Evolutionary conservation across 2,888 invertebrate genomes (phyloP).

Genomic region (Drosophila peninsularis): DNA sequence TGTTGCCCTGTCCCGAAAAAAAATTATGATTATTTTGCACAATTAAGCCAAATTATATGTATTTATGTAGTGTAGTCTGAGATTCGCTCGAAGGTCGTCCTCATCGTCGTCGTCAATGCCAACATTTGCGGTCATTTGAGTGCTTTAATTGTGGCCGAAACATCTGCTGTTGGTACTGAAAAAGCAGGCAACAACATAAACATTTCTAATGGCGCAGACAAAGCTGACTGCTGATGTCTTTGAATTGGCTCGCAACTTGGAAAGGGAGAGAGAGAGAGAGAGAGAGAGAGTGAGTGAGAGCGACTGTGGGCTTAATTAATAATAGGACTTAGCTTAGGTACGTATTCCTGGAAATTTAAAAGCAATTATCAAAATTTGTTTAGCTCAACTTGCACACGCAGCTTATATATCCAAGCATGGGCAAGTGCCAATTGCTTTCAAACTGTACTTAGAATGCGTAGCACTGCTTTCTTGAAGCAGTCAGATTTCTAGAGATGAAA

Average conservation of each 20-base stretch:
- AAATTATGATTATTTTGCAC: slow-evolving; percentile 73
- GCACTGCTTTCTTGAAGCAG: background rate
- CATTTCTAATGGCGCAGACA: slow-evolving; percentile 41
- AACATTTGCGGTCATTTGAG: slow-evolving; percentile 49
- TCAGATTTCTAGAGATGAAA: background rate
- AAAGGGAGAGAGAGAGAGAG: background rate
- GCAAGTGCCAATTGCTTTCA: no score
- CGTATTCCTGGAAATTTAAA: background rate
- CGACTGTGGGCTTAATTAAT: no score
- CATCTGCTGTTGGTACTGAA: slow-evolving; percentile 46
- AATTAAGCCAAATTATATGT: slow-evolving; percentile 73
- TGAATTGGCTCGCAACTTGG: slow-evolving; percentile 3
- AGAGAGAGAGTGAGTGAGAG: background rate
- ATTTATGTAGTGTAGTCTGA: slow-evolving; percentile 63
- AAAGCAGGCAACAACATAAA: slow-evolving; percentile 37
- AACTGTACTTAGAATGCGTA: no score
- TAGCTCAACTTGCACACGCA: background rate
- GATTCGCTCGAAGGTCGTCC: slow-evolving; percentile 62
- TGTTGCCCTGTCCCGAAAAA: slow-evolving; percentile 32
- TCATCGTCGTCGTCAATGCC: slow-evolving; percentile 23
- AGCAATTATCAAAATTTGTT: background rate
- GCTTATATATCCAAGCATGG: background rate
- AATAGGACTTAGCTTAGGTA: background rate
- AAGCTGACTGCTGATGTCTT: slow-evolving; percentile 17
- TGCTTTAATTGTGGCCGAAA: slow-evolving; percentile 58